Conservation (phyloP, 2,797 vertebrate genomes). For the Rhyacichthys aspro region DNA sequence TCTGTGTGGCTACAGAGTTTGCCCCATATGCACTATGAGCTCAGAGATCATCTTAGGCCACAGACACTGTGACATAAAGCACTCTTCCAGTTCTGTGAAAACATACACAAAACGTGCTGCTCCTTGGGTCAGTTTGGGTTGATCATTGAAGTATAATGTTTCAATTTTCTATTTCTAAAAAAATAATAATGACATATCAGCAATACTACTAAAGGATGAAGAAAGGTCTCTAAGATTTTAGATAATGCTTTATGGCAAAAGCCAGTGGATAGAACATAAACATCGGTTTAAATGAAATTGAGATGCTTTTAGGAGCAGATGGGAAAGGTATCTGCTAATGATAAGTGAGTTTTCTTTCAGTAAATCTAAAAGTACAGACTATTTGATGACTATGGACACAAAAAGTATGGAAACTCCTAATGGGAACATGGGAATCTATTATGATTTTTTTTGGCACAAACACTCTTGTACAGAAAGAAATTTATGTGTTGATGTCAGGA, state of each 20-base stretch:
- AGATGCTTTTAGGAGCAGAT: conserved; percentile 21
- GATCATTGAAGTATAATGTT: not conserved
- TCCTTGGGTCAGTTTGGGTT: not conserved
- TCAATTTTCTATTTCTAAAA: too few species aligned
- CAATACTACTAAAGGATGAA: not conserved
- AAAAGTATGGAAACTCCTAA: conserved; percentile 13
- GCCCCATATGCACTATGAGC: not conserved
- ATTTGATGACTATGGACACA: conserved; percentile 12
- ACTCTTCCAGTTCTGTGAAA: not conserved
- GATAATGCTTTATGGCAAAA: conserved; percentile 1
- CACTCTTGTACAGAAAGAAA: not conserved
- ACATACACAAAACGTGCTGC: not conserved
- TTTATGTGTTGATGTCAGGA: not conserved
- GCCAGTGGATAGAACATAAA: conserved; percentile 10
- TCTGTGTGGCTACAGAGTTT: conserved; percentile 3
- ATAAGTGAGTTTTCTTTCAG: conserved; percentile 12
- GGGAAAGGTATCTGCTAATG: conserved; percentile 15
- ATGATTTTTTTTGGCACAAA: conserved; percentile 10
- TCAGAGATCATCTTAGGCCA: not conserved
- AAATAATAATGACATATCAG: not conserved
- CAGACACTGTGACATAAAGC: not conserved
- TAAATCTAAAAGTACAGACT: conserved; percentile 16
- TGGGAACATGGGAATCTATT: conserved; percentile 2
- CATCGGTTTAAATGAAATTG: conserved; percentile 14
- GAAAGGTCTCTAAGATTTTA: not conserved